Conservation (phyloP, 2,113 vertebrate species). For the Muscicapa adusta region DNA sequence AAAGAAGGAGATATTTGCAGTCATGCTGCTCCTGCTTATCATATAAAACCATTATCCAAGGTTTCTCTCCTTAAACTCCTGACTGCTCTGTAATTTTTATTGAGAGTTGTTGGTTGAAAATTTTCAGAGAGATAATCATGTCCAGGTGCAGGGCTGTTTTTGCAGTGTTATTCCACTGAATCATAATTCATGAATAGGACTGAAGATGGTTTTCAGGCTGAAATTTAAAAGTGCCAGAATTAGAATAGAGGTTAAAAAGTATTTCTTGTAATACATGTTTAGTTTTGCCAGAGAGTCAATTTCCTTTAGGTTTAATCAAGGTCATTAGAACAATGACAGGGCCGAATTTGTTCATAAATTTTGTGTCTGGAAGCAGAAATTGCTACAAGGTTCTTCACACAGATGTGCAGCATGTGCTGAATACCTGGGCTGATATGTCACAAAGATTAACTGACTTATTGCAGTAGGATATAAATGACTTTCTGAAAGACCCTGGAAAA, state of each 20-base stretch:
- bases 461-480: neutral
- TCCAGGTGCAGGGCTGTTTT: neutral
- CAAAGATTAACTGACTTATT: neutral
- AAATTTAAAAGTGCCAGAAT: neutral
- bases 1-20: neutral
- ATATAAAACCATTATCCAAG: neutral
- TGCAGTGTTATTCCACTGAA: neutral
- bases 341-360: neutral
- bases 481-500: neutral
- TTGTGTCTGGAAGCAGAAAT: neutral
- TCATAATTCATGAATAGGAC: neutral
- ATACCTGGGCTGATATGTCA: neutral
- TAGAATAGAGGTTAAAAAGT: neutral
- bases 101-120: neutral
- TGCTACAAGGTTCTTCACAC: neutral
- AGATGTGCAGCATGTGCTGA: neutral
- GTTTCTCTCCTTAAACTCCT: neutral
- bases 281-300: neutral
- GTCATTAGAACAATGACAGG: neutral
- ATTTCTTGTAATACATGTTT: neutral
- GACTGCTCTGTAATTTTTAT: neutral
- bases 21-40: neutral
- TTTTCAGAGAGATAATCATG: neutral
- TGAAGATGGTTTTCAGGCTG: neutral
- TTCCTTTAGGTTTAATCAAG: constrained; percentile 17